Base-by-base conservation (phyloP, 2,888 invertebrate genomes). In the Pocota personata region DNA sequence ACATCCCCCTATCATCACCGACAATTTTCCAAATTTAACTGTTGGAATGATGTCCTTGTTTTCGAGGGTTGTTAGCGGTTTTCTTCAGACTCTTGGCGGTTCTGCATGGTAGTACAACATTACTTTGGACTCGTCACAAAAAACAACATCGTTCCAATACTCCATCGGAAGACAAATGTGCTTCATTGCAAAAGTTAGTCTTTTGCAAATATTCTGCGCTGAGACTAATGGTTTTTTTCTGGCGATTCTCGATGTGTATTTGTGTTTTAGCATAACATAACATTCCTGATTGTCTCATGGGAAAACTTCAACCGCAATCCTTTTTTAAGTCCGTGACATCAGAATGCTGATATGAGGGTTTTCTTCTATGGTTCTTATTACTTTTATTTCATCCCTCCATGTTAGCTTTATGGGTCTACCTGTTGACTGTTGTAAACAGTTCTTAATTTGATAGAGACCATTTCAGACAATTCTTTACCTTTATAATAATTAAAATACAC, bases 151-250 rank as follows among this genome's bases (percentile, higher is more conserved):
- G n/a, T n/a, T n/a, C n/a, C 82, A 76, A 62, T 66, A 82, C 12
- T 71, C 64, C 10, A 37, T 55, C 7, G 80, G 52, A 21, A 79
- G n/a, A 55, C 52, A 14, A 62, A 82, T 50, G 35, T 82, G 46
- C 10, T 24, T 37, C 19, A n/a, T 27, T 19, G 66, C 40, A 37
- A 73, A 69, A 8, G n/a, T 24, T 14, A 72, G 30, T 14, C 58
- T 71, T n/a, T 66, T 76, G 48, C 60, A 5, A 66, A 66, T 55
- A 55, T 76, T 52, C 19, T 5, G 27, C 52, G n/a, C 27, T 3
- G 30, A 30, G 24, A 27, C 3, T n/a, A n/a, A n/a, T n/a, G n/a
- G n/a, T n/a, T n/a, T n/a, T 32, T 32, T 32, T 32, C 32, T 32
- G 5, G 32, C 32, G 7, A 57, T 35, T 57, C 55, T 57, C 4